These are phyloP conservation scores for Tillus elongatus DNA, from an alignment of 2,888 invertebrate genomes.

Conservation along the genomic window DNA sequence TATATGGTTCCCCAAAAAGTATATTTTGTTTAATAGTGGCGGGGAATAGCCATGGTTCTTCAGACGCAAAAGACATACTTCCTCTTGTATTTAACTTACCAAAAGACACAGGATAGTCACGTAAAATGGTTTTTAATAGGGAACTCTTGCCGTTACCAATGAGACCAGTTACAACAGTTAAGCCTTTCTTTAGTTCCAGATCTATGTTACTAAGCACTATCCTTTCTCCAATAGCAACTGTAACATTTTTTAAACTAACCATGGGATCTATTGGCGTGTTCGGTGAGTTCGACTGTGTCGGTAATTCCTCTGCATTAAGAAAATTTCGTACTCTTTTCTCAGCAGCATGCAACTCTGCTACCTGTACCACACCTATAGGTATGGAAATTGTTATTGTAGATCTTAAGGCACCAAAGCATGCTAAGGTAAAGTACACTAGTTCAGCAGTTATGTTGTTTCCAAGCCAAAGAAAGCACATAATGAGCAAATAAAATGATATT, in stretches of 20 bases:
- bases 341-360: conserved; percentile 70
- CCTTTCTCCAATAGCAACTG: conserved; percentile 26
- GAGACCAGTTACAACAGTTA: conserved; percentile 53
- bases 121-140: conserved; percentile 38
- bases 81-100: conserved; percentile 43
- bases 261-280: conserved; percentile 20
- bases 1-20: conserved; percentile 57
- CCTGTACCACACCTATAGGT: conserved; percentile 72
- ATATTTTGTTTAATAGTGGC: conserved; percentile 66
- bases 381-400: conserved; percentile 83
- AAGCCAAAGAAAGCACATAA: conserved; percentile 55
- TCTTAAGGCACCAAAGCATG: conserved; percentile 78
- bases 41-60: conserved; percentile 54
- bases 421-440: conserved; percentile 78
- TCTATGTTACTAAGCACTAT: conserved; percentile 40
- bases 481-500: conserved; percentile 34
- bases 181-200: conserved; percentile 38
- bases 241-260: conserved; percentile 24
- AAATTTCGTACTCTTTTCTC: conserved; percentile 58
- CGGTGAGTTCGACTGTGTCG: conserved; percentile 13
- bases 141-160: conserved; percentile 58
- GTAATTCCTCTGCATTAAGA: conserved; percentile 41
- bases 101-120: conserved; percentile 34
- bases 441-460: conserved; percentile 70
- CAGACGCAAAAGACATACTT: conserved; percentile 48